phyloP scores from a whole-genome alignment of 2,113 vertebrate species.

The Poeciliopsis retropinna region DNA sequence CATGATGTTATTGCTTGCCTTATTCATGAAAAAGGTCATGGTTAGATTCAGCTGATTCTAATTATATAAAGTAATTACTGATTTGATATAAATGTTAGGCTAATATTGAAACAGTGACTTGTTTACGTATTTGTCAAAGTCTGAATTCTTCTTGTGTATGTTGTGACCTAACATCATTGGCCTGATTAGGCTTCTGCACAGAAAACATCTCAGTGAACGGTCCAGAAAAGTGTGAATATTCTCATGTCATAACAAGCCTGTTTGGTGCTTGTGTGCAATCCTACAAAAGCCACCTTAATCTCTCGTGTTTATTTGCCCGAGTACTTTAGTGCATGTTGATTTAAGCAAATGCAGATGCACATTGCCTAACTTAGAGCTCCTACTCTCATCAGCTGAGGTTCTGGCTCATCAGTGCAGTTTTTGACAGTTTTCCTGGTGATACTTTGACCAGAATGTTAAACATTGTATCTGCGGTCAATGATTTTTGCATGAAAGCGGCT shows the following conservation, averaged over 20 bases:
- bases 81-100: conserved; percentile 57
- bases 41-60: conserved; percentile 33
- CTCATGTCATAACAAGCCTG: conserved; percentile 22
- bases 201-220: conserved; percentile 55
- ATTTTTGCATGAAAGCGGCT: conserved; percentile 30
- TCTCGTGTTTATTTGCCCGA: conserved; percentile 30
- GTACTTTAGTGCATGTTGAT: conserved; percentile 49
- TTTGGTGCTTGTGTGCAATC: conserved; percentile 10
- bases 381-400: conserved; percentile 59
- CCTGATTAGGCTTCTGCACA: conserved; percentile 26
- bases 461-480: conserved; percentile 44
- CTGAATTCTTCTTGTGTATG: conserved; percentile 26
- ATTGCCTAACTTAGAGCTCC: conserved; percentile 59
- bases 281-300: conserved; percentile 4
- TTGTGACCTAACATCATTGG: conserved; percentile 16
- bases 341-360: conserved; percentile 47
- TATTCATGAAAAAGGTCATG: conserved; percentile 7
- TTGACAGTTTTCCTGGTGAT: conserved; percentile 41
- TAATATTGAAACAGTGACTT: conserved; percentile 67
- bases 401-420: conserved; percentile 24
- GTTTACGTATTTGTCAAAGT: conserved; percentile 63
- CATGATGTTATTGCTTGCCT: conserved; percentile 6
- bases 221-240: conserved; percentile 30
- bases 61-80: conserved; percentile 33
- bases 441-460: conserved; percentile 39